phyloP scores from a whole-genome alignment of 2,888 invertebrate species.

The Eupithecia tripunctaria region DNA sequence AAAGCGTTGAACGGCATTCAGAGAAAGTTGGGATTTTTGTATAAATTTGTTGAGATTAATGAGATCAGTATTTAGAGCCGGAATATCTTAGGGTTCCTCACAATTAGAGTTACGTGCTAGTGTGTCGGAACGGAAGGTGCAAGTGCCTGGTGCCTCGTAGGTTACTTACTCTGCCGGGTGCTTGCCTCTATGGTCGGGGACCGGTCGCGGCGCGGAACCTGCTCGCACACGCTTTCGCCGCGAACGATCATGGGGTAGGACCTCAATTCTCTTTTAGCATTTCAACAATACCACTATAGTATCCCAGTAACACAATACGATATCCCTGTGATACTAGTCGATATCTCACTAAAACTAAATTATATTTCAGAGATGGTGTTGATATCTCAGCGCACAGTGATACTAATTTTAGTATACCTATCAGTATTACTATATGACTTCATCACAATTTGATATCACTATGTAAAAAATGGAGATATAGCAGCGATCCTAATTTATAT shows the following conservation, averaged over 20 bases:
- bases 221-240: slow-evolving; percentile 15
- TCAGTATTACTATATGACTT: not conserved
- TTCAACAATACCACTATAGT: not conserved
- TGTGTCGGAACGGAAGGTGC: slow-evolving; percentile 44
- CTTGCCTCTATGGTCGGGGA: slow-evolving; percentile 15
- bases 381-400: not conserved
- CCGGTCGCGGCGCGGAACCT: slow-evolving; percentile 28
- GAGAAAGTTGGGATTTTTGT: slow-evolving; percentile 29
- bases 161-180: slow-evolving; percentile 24
- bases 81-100: slow-evolving; percentile 56
- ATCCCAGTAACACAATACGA: not conserved
- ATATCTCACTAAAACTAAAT: not conserved
- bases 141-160: slow-evolving; percentile 43
- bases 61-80: slow-evolving; percentile 54
- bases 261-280: not conserved
- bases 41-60: slow-evolving; percentile 34
- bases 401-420: not conserved
- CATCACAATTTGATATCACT: not conserved
- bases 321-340: not conserved
- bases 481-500: not conserved
- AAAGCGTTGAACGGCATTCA: slow-evolving; percentile 29
- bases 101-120: slow-evolving; percentile 48
- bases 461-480: not conserved
- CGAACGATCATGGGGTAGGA: not conserved
- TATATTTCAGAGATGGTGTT: not conserved